Percentiles rank a stretch among this genome's conserved stretches.
phyloP scores from a whole-genome alignment of 2,888 invertebrate genomes.

The Synergus umbraculus region DNA sequence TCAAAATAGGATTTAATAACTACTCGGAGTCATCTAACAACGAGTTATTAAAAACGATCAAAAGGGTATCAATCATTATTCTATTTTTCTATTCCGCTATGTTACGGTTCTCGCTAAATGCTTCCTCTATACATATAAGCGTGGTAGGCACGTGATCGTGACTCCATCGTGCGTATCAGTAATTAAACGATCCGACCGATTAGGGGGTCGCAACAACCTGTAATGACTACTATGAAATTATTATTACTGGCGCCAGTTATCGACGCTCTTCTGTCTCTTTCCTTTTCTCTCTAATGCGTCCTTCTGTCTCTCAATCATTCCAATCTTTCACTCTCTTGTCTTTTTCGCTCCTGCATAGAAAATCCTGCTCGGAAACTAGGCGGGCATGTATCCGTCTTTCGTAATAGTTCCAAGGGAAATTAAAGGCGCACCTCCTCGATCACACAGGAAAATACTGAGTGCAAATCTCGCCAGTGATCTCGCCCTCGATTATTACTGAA shows the following conservation, averaged over 20 bases:
- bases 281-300: conserved; percentile 42
- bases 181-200: conserved; percentile 63
- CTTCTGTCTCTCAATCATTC: conserved; percentile 9
- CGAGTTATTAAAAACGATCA: not conserved
- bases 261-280: conserved; percentile 48
- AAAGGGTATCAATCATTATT: not conserved
- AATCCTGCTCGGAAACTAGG: conserved; percentile 6
- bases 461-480: conserved; percentile 5
- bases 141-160: conserved; percentile 20
- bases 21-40: not conserved
- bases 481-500: conserved; percentile 12
- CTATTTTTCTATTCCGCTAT: not conserved
- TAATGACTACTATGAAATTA: conserved; percentile 65
- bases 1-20: not conserved
- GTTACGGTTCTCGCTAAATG: conserved; percentile 14
- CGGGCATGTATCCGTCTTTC: conserved; percentile 1
- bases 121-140: conserved; percentile 15
- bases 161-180: conserved; percentile 49
- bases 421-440: conserved; percentile 22
- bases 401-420: conserved; percentile 20
- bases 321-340: conserved; percentile 17
- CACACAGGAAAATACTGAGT: not conserved
- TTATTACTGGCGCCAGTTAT: conserved; percentile 65
- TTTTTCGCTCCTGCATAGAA: not conserved
- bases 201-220: conserved; percentile 53